phyloP scores from a whole-genome alignment of 2,113 vertebrate genomes.

The Alosa alosa region DNA sequence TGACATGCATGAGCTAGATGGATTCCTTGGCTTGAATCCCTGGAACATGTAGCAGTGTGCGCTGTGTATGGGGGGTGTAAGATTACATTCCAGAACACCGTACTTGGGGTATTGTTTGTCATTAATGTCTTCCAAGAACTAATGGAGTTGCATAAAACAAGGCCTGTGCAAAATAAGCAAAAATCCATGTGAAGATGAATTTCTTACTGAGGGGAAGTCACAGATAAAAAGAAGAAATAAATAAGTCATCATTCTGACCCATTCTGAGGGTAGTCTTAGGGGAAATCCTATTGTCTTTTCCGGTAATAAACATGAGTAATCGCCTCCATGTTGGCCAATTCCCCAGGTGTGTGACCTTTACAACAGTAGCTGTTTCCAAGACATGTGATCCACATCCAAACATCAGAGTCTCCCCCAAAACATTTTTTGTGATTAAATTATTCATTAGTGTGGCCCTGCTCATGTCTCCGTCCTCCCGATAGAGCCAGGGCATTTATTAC shows the following conservation, averaged over 20 bases:
- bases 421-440: not conserved
- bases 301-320: slow-evolving; percentile 89
- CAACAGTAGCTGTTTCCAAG: not conserved
- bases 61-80: not conserved
- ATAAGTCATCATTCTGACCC: slow-evolving; percentile 65
- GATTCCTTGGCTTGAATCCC: slow-evolving; percentile 17
- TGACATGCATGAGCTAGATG: not conserved
- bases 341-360: slow-evolving; percentile 84
- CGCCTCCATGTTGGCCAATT: slow-evolving; percentile 78
- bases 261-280: slow-evolving; percentile 65
- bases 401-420: not conserved
- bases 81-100: not conserved
- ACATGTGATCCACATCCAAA: not conserved
- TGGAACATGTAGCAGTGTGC: not conserved
- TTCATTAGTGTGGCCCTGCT: not conserved
- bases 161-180: slow-evolving; percentile 36
- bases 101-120: slow-evolving; percentile 5
- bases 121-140: not conserved
- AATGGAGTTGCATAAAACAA: slow-evolving; percentile 5
- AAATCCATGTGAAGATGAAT: slow-evolving; percentile 42
- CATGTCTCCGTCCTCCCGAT: not conserved
- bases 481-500: not conserved
- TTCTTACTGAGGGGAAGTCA: slow-evolving; percentile 37
- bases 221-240: slow-evolving; percentile 69
- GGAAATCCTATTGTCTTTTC: slow-evolving; percentile 80